Evolutionary conservation across 2,888 invertebrate species (phyloP), one percentile per base, ranked within the genome.

Genomic region (Lamproptera curius): DNA sequence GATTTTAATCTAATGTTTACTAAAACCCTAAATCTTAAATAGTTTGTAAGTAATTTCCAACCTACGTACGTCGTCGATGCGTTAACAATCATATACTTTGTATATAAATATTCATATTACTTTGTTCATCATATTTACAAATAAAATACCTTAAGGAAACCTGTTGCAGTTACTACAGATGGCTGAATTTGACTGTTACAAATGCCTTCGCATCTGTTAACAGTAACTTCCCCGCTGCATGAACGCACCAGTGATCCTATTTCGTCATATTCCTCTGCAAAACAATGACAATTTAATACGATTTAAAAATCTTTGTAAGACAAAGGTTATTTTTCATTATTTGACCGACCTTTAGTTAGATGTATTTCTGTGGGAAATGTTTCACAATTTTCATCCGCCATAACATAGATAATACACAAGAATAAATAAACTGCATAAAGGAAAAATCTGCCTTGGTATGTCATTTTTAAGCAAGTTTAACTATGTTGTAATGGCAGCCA

Each of bases 101-200:
- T n/a, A n/a, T n/a, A n/a, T n/a, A n/a, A n/a, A n/a, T n/a, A n/a
- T n/a, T n/a, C n/a, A n/a, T n/a, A n/a, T n/a, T n/a, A n/a, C n/a
- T n/a, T n/a, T n/a, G n/a, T n/a, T n/a, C n/a, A n/a, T n/a, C n/a
- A n/a, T n/a, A n/a, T n/a, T n/a, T n/a, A n/a, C n/a, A n/a, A n/a
- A n/a, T 20, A 20, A 3, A 20, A 16, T 78, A 94, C 95, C 91
- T 97, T 97, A 54, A 95, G 87, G 85, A 97, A 97, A 61, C 97
- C 97, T 34, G 95, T 95, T 2, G 95, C 91, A 11, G 96, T 94
- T 50, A 94, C 92, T 26, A 97, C 95, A 41, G 96, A 96, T 1
- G 97, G 97, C 66, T 96, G 95, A 39, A 97, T 96, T 84, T 96
- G 96, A 56, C 97, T 97, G 58, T 91, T 93, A 73, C 97, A 97